Evolutionary conservation across 2,797 vertebrate genomes (phyloP).

Genomic region (Avahi laniger): DNA sequence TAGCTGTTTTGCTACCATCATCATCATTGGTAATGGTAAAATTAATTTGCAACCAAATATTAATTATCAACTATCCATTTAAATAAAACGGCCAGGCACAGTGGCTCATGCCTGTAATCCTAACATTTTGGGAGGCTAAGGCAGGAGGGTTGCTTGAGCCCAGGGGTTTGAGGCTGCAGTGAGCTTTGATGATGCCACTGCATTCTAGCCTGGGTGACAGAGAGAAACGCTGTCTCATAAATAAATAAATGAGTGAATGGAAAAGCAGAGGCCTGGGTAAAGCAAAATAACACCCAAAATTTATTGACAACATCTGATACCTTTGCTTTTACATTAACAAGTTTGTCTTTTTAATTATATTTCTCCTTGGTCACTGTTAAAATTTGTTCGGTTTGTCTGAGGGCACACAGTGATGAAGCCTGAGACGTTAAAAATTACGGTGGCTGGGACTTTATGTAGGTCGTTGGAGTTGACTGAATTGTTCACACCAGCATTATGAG

Average conservation of each 20-base stretch:
- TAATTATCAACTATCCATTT: background rate
- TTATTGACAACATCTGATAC: background rate
- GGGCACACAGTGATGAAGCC: background rate
- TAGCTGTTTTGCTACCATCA: background rate
- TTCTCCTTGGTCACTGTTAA: background rate
- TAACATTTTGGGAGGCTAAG: background rate
- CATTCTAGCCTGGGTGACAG: background rate
- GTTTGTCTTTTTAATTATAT: background rate
- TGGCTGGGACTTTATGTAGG: background rate
- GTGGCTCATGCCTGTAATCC: background rate
- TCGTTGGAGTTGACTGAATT: background rate
- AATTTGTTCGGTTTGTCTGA: background rate
- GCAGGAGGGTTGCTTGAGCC: background rate
- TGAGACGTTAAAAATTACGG: background rate
- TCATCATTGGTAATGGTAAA: background rate
- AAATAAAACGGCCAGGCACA: background rate
- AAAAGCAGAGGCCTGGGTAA: background rate
- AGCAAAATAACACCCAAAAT: background rate
- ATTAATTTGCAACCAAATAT: background rate
- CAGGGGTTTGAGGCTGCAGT: background rate
- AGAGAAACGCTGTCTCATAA: background rate
- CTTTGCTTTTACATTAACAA: slow-evolving; percentile 3
- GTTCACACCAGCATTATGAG: background rate
- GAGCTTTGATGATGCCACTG: background rate
- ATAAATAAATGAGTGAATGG: background rate